Evolutionary conservation across 2,113 vertebrate species (phyloP), one percentile per base, ranked within the genome.

Genomic region (Pongo pygmaeus): DNA sequence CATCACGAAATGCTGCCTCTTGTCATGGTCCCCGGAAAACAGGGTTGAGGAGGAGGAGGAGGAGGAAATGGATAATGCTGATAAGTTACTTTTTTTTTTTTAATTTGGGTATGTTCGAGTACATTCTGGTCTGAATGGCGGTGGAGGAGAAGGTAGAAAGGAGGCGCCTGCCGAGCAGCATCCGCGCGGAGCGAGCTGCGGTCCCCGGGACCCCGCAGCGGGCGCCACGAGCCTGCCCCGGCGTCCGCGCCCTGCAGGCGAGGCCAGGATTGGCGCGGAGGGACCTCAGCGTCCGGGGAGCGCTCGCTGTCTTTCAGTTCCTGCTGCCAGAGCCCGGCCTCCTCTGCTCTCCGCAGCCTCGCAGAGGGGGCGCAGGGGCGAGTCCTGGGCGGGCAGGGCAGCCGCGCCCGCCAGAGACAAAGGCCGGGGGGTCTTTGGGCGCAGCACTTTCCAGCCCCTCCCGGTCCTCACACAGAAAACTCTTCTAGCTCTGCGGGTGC

Each of bases 381-480:
- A 38, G 13, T 22, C 22, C 46, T 3, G 38, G 5, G 27, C 27
- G 12, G 61, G 61, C 27, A 64, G 27, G 61, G 61, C 30, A 30
- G 30, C 40, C 43, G 1, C 32, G 25, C 14, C 10, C 27, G 27
- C 6, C 9, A 52, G 38, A 46, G 43, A n/a, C 38, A 8, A 6
- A 20, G 23, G 30, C 83, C 1, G 0, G 1, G 27, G 12, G 35
- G 13, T 13, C 25, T 35, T n/a, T 1, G 43, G 48, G 61, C 10
- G 1, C 35, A 40, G 79, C 40, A 0, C 57, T 23, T 30, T 30
- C 2, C 7, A 8, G 32, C 13, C 38, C 46, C 3, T 2, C 38
- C n/a, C 0, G 9, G 32, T 32, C 32, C 3, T 43, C 75, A 50
- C 35, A 13, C 5, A 13, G 57, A 59, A n/a, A 64, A 10, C 50